Percentiles rank a stretch among this genome's conserved stretches.
Evolutionary conservation across 2,888 invertebrate genomes (phyloP).

Genomic region (Esperia sulphurella): DNA sequence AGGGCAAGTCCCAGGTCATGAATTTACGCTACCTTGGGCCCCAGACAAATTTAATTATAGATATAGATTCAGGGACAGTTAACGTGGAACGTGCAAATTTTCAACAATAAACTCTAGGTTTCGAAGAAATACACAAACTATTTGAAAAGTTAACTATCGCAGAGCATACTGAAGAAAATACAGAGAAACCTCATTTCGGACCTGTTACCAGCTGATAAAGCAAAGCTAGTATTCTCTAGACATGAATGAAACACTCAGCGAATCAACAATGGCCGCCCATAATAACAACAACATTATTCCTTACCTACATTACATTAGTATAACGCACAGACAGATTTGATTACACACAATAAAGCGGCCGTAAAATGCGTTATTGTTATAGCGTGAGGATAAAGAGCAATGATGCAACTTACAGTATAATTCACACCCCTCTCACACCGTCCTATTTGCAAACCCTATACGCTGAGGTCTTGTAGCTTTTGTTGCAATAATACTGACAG

Average conservation of each 20-base stretch:
- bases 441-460: neutral
- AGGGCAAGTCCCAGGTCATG: no score
- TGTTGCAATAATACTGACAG: neutral
- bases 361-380: slow-evolving; percentile 11
- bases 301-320: slow-evolving; percentile 4
- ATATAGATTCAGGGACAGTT: no score
- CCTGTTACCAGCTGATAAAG: no score
- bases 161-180: no score
- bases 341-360: slow-evolving; percentile 7
- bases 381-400: slow-evolving; percentile 12
- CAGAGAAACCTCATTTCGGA: no score
- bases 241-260: neutral
- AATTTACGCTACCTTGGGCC: no score
- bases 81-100: no score
- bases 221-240: no score
- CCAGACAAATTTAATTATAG: no score
- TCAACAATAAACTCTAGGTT: no score
- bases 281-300: neutral
- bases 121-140: no score
- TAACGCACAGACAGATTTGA: slow-evolving; percentile 7
- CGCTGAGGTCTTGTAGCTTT: neutral
- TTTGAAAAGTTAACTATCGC: no score
- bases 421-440: neutral
- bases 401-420: slow-evolving; percentile 11
- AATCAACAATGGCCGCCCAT: neutral